A percentile compares a stretch with the other conserved stretches of the same genome.
phyloP scores from a whole-genome alignment of 2,888 invertebrate species.

The Frankliniella intonsa region DNA sequence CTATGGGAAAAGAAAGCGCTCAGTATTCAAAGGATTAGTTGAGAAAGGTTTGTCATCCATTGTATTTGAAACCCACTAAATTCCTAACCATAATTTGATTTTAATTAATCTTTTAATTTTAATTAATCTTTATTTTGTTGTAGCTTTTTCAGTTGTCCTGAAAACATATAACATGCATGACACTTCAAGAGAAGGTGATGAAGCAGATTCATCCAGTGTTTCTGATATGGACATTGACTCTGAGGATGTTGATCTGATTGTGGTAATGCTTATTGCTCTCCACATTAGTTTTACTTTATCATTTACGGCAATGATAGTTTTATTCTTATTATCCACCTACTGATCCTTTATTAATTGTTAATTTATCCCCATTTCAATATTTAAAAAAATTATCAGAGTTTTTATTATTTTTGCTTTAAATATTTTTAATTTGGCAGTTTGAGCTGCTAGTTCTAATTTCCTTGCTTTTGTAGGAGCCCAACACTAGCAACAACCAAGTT shows the following conservation, averaged over 20 bases:
- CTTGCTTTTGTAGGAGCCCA: not conserved
- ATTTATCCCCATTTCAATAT: not conserved
- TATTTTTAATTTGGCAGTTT: not conserved
- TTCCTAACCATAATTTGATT: not conserved
- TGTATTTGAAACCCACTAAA: not conserved
- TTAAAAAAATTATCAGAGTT: not conserved
- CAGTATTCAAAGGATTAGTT: conserved; percentile 73
- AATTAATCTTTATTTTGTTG: conserved; percentile 34
- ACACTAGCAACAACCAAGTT: conserved; percentile 34
- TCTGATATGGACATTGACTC: conserved; percentile 29
- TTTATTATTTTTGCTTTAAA: not conserved
- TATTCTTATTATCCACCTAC: too few species aligned
- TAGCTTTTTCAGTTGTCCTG: conserved; percentile 35
- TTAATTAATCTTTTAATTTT: not conserved
- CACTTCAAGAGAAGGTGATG: conserved; percentile 7
- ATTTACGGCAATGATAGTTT: too few species aligned
- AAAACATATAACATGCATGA: conserved; percentile 27
- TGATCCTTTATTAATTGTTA: not conserved
- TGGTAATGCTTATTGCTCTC: not conserved
- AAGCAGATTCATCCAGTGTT: conserved; percentile 32
- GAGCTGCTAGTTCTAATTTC: not conserved
- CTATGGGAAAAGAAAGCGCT: conserved; percentile 73
- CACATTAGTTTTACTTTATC: too few species aligned
- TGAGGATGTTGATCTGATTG: conserved; percentile 22
- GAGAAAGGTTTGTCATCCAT: conserved; percentile 51